These are phyloP conservation scores for Sarcophaga peregrina DNA, from an alignment of 1,140 invertebrate species.

Conservation along the genomic window DNA sequence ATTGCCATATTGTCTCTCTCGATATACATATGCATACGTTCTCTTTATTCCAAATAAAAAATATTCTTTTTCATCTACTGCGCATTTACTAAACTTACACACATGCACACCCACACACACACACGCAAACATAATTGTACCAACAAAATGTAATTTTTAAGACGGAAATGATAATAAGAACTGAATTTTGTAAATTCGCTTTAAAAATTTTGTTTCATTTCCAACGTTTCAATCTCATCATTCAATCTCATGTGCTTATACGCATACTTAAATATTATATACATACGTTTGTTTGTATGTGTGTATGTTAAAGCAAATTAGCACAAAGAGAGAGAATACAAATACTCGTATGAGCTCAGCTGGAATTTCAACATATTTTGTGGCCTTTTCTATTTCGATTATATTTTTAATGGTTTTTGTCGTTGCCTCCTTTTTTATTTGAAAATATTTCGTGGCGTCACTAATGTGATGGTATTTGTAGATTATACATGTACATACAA, in stretches of 20 bases:
- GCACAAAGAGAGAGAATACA: not conserved
- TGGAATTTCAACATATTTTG: not conserved
- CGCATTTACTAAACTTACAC: not conserved
- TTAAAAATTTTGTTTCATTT: not conserved
- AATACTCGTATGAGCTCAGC: not conserved
- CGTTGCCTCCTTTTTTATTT: not conserved
- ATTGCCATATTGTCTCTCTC: not conserved
- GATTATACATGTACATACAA: not conserved
- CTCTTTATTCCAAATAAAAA: not conserved
- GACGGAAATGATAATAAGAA: slow-evolving; percentile 5
- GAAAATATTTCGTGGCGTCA: not conserved
- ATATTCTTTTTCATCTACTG: not conserved
- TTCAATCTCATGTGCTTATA: slow-evolving; percentile 10
- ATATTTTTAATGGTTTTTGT: too few relatives aligned
- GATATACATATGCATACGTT: too few relatives aligned
- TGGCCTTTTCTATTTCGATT: not conserved
- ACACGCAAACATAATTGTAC: not conserved
- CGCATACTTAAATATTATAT: too few relatives aligned
- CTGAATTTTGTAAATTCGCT: not conserved
- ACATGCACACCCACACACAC: not conserved
- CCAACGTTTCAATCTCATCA: too few relatives aligned
- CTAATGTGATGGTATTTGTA: not conserved
- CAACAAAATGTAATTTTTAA: not conserved
- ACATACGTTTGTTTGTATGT: too few relatives aligned
- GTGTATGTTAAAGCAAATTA: too few relatives aligned